phyloP scores from a whole-genome alignment of 2,888 invertebrate species.

The Netelia melanura region DNA sequence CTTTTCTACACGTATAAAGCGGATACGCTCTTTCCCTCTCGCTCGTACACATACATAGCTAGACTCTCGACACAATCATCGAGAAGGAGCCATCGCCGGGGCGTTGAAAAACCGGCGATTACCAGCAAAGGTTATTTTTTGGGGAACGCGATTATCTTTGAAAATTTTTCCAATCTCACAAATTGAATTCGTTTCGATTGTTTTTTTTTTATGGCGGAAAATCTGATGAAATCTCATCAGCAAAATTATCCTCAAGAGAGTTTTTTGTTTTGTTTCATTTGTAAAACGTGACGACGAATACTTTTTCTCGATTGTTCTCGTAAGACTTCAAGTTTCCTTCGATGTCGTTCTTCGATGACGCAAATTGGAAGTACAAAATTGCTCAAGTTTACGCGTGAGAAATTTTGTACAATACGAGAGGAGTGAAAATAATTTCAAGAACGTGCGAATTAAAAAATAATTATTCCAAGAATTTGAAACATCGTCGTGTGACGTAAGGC shows the following conservation, averaged over 20 bases:
- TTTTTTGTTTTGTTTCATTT: background rate
- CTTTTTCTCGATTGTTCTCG: background rate
- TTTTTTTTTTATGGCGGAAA: background rate
- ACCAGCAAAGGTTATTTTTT: slow-evolving; percentile 33
- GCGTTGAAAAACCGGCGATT: slow-evolving; percentile 36
- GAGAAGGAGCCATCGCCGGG: slow-evolving; percentile 16
- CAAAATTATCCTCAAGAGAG: background rate
- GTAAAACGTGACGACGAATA: background rate
- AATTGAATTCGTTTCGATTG: slow-evolving; percentile 45
- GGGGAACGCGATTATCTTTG: background rate
- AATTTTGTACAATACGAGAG: background rate
- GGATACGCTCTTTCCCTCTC: background rate
- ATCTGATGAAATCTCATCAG: background rate
- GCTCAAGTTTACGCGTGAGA: background rate
- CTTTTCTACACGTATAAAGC: slow-evolving; percentile 11
- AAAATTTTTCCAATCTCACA: slow-evolving; percentile 37
- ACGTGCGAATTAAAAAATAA: background rate
- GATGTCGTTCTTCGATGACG: too few relatives aligned
- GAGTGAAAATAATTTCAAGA: background rate
- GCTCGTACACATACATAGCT: slow-evolving; percentile 1
- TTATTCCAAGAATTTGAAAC: background rate
- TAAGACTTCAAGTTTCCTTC: background rate
- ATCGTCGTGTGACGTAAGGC: background rate
- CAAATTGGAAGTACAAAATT: background rate
- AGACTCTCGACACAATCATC: slow-evolving; percentile 53